Evolutionary conservation across 2,888 invertebrate species (phyloP), one percentile per base, ranked within the genome.

Genomic region (Hirtodrosophila alboralis): DNA sequence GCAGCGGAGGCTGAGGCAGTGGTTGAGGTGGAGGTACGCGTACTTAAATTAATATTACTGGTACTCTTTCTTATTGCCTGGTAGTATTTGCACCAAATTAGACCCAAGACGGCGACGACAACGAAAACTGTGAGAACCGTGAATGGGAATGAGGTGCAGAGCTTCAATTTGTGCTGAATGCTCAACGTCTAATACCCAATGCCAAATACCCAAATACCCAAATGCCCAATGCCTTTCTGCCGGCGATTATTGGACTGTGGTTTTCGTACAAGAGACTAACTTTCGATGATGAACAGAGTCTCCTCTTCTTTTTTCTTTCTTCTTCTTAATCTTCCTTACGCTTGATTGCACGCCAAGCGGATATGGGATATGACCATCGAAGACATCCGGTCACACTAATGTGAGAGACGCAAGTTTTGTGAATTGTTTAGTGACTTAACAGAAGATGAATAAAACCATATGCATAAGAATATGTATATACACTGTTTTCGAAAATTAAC

Each of bases 1-100:
- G 18, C 34, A 49, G 49, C 37, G 45, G 8, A 31, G 52, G 14
- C 33, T 30, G 18, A 53, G 36, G 3, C 26, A 41, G 28, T 9
- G 23, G 48, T 23, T 28, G 27, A 37, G 28, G 21, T 38, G 48
- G 45, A 62, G 59, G 54, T 49, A n/a, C n/a, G n/a, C n/a, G n/a
- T n/a, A 66, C 83, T 64, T 78, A 75, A 75, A 78, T 78, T 81
- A 81, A 78, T 59, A 70, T 62, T 78, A 68, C 61, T 64, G 10
- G 12, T 31, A 9, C 26, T 23, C 23, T 6, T 23, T 7, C 23
- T 23, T 8, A 8, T 23, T 23, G 1, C 8, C 23, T 23, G 23
- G 1, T 8, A 6, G 3, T 26, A 31, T 31, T 26, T 21, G 49
- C 34, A 41, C 52, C 49, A 68, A 74, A 69, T 69, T 54, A 58